Percentiles rank a stretch among this genome's conserved stretches.
Evolutionary conservation across 2,888 invertebrate genomes (phyloP).

Genomic region (Hypercompe scribonia): DNA sequence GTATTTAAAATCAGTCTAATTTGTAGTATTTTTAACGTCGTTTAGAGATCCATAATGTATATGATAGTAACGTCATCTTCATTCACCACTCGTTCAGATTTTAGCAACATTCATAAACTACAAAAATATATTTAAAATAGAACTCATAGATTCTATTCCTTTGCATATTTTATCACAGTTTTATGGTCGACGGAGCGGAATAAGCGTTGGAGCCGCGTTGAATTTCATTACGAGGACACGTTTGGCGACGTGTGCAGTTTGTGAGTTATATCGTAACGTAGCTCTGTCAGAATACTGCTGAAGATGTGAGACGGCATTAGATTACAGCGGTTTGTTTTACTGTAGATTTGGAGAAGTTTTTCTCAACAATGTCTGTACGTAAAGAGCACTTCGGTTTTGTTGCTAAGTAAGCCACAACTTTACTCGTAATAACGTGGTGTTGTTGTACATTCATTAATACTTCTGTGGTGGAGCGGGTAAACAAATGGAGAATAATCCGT

Average conservation of each 20-base stretch:
- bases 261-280: not conserved
- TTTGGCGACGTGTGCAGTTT: not conserved
- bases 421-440: not conserved
- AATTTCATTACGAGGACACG: not conserved
- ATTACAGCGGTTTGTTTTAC: not conserved
- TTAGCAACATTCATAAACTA: not conserved
- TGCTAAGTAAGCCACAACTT: not conserved
- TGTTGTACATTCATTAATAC: no score
- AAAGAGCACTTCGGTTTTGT: not conserved
- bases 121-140: slow-evolving; percentile 2
- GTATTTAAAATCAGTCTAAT: no score
- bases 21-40: no score
- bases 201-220: not conserved
- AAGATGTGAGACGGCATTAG: not conserved
- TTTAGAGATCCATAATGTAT: not conserved
- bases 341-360: not conserved
- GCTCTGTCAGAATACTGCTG: not conserved
- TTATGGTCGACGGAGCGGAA: slow-evolving; percentile 2
- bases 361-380: not conserved
- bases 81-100: not conserved
- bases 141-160: not conserved
- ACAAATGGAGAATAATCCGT: no score
- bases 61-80: no score
- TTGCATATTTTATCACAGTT: slow-evolving; percentile 2
- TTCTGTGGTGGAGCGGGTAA: no score